These are phyloP conservation scores for Scaptomyza caliginosa DNA, from an alignment of 2,888 invertebrate species.

Conservation along the genomic window DNA sequence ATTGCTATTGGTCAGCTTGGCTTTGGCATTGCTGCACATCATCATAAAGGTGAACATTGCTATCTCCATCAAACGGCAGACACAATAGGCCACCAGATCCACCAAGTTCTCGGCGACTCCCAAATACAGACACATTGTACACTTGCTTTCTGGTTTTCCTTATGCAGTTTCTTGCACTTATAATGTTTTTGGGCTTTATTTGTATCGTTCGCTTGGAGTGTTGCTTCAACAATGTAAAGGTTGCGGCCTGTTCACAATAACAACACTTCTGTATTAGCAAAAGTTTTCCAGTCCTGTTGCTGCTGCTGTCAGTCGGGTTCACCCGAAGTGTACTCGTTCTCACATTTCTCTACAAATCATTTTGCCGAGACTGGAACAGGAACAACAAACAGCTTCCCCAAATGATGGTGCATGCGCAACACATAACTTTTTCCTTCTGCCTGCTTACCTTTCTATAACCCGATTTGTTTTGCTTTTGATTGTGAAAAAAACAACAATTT, in stretches of 20 bases:
- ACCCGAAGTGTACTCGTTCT: constrained; percentile 43
- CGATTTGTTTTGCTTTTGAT: not conserved
- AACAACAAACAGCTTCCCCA: constrained; percentile 1
- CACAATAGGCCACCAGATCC: constrained; percentile 78
- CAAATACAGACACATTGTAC: constrained; percentile 79
- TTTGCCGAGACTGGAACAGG: constrained; percentile 15
- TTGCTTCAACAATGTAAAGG: constrained; percentile 36
- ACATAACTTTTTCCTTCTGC: not conserved
- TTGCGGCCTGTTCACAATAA: constrained; percentile 33
- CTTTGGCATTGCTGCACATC: constrained; percentile 68
- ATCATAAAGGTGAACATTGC: constrained; percentile 76
- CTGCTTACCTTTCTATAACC: too few relatives aligned
- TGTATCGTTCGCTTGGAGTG: not conserved
- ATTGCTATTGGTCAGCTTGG: constrained; percentile 45
- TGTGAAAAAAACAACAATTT: not conserved
- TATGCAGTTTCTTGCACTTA: not conserved
- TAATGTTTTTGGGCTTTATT: not conserved
- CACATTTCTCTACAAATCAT: constrained; percentile 48
- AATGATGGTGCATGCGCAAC: constrained; percentile 34
- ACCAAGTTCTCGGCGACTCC: constrained; percentile 75
- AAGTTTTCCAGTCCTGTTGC: constrained; percentile 62
- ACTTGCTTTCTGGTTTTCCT: too few relatives aligned
- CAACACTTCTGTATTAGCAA: constrained; percentile 38
- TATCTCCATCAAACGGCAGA: constrained; percentile 78
- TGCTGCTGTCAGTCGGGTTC: constrained; percentile 23